These are phyloP conservation scores for Synchiropus splendidus DNA, from an alignment of 2,113 vertebrate species.

Conservation along the genomic window DNA sequence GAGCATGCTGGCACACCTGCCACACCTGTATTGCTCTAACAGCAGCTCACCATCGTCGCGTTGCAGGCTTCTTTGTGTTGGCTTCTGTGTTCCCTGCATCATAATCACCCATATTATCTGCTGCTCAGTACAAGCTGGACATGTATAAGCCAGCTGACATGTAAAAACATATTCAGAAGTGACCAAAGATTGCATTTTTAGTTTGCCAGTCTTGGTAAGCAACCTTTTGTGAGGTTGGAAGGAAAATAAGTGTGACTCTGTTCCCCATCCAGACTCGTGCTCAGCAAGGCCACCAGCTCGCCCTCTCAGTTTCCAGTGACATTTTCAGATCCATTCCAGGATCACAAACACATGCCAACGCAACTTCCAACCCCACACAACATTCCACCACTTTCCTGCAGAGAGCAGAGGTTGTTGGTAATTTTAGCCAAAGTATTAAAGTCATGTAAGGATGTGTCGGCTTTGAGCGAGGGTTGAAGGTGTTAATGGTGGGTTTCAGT, in stretches of 20 bases:
- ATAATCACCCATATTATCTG: not conserved
- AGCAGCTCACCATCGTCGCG: not conserved
- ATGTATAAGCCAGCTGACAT: too few relatives aligned
- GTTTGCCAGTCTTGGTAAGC: too few relatives aligned
- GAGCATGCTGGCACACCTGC: conserved; percentile 26
- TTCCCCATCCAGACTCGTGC: not conserved
- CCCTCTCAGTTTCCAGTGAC: conserved; percentile 24
- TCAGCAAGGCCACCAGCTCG: conserved; percentile 14
- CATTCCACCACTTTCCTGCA: not conserved
- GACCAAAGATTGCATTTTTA: too few relatives aligned
- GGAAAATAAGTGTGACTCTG: too few relatives aligned
- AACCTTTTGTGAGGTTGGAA: too few relatives aligned
- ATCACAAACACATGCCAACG: conserved; percentile 4
- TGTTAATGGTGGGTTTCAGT: conserved; percentile 3
- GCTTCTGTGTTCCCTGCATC: too few relatives aligned
- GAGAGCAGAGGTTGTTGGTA: conserved; percentile 18
- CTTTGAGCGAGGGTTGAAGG: conserved; percentile 15
- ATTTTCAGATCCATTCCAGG: conserved; percentile 20
- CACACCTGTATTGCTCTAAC: conserved; percentile 15
- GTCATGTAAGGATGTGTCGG: conserved; percentile 28
- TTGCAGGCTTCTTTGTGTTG: too few relatives aligned
- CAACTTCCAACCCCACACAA: not conserved
- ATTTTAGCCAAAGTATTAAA: conserved; percentile 38
- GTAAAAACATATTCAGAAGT: too few relatives aligned
- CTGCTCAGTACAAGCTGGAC: too few relatives aligned